Conservation (phyloP, 2,797 vertebrate species). For the Tapera naevia region DNA sequence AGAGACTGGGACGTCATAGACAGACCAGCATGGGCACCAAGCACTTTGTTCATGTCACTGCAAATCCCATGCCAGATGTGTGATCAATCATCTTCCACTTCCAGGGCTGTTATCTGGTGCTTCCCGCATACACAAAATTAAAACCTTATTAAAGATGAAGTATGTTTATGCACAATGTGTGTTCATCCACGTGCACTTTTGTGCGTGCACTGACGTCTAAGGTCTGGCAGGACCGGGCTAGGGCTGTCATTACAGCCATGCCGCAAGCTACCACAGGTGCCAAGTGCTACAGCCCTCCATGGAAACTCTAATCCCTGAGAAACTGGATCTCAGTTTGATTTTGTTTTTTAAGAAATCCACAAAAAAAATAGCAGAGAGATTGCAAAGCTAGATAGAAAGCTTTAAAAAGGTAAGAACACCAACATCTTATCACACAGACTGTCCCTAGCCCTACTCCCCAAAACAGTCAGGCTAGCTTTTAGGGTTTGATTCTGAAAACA, state of each 20-base stretch:
- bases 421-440: not conserved
- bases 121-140: not conserved
- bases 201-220: fast-evolving
- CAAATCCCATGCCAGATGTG: not conserved
- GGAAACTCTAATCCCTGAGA: constrained; percentile 60
- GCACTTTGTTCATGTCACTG: not conserved
- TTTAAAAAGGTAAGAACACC: not conserved
- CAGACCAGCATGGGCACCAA: not conserved
- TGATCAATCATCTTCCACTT: not conserved
- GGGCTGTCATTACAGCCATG: not conserved
- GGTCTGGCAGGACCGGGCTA: not conserved
- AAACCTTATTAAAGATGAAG: not conserved
- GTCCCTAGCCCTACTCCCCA: not conserved
- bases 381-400: not conserved
- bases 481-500: constrained; percentile 8
- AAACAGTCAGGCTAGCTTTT: not conserved
- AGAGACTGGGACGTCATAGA: not conserved
- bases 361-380: constrained; percentile 21
- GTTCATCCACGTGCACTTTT: not conserved
- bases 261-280: constrained; percentile 41
- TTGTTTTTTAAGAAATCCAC: constrained; percentile 36
- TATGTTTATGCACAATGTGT: fast-evolving
- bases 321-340: constrained; percentile 15
- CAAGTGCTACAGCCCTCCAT: constrained; percentile 39
- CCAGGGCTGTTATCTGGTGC: not conserved